Evolutionary conservation across 2,113 vertebrate species (phyloP), one percentile per base, ranked within the genome.

Genomic region (Aspidoscelis tigris): DNA sequence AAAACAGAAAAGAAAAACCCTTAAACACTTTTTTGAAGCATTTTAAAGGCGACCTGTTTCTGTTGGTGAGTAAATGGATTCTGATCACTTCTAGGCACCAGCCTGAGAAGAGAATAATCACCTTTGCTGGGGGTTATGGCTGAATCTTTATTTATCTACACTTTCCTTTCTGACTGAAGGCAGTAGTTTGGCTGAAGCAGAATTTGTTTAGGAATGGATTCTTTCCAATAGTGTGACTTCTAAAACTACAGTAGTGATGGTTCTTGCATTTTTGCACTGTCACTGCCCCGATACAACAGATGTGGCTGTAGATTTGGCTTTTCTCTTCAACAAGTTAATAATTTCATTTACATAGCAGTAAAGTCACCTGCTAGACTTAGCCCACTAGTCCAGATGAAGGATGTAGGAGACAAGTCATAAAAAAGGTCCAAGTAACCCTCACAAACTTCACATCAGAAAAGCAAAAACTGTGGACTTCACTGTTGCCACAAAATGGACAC

Each of bases 111-210:
- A 83, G 61, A 83, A 68, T 83, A 66, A 83, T 83, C 33, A 76
- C 20, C 81, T 66, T 83, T 76, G 73, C 82, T 83, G 73, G 24
- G 73, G 58, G 26, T 83, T n/a, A 76, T 41, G 44, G 44, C 44
- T 76, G 64, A 76, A 76, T 50, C 73, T 76, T 76, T n/a, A 55
- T 83, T 76, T 83, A 83, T 76, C n/a, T 83, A 76, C 44, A 18
- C 43, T 83, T 83, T 76, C 76, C 22, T 41, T 76, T 76, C 64
- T 76, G 26, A 68, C n/a, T 68, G 18, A 50, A 82, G 74, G 8
- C 47, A 82, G 16, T 22, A 5, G 24, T 18, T 2, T 41, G 11
- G 24, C 26, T 43, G 68, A 21, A 76, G 44, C 68, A 39, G 18
- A 33, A 33, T 33, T 33, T 16, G 9, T 1, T 68, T 66, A 81